Percentiles rank a stretch among this genome's conserved stretches.
Evolutionary conservation across 2,113 vertebrate genomes (phyloP).

Genomic region (Melanerpes formicivorus): DNA sequence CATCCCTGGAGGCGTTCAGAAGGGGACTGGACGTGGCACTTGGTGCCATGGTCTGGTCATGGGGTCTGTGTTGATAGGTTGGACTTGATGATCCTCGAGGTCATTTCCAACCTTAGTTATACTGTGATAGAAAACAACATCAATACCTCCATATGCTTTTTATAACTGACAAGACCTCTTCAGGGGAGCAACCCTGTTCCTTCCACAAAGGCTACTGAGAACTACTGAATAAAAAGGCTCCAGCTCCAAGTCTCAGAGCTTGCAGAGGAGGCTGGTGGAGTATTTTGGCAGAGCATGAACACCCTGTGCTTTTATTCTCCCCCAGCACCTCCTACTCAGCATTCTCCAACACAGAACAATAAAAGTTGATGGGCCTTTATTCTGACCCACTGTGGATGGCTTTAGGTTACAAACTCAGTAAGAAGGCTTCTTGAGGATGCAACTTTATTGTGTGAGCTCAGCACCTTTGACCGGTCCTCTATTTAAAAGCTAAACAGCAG

Average conservation of each 20-base stretch:
- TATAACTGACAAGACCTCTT: neutral
- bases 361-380: neutral
- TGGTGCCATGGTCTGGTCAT: too few species aligned
- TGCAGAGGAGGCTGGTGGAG: neutral
- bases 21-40: too few species aligned
- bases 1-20: too few species aligned
- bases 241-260: neutral
- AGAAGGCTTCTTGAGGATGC: neutral
- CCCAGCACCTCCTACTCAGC: neutral
- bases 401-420: neutral
- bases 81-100: too few species aligned
- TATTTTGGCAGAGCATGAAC: neutral
- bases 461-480: neutral
- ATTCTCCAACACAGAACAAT: accelerated
- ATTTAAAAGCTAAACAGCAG: neutral
- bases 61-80: too few species aligned
- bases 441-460: neutral
- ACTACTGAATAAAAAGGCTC: neutral
- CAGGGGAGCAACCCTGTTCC: neutral
- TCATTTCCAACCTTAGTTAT: too few species aligned
- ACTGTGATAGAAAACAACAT: neutral
- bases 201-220: neutral
- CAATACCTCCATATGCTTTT: neutral
- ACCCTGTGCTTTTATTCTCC: neutral
- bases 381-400: neutral